phyloP scores from a whole-genome alignment of 1,140 invertebrate species.

The Drosophila gunungcola region DNA sequence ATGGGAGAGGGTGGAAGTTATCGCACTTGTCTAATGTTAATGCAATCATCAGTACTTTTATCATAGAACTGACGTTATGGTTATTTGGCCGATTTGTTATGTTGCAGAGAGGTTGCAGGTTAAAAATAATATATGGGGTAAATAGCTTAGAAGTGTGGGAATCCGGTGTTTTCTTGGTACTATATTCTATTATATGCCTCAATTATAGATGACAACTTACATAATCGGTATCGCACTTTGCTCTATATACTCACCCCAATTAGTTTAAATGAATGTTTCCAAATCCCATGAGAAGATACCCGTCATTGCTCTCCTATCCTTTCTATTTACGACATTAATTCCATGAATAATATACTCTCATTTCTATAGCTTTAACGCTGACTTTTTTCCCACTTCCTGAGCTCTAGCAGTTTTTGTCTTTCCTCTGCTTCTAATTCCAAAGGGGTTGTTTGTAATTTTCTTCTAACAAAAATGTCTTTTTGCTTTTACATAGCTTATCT shows the following conservation, averaged over 20 bases:
- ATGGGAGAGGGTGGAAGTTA: conserved; percentile 32
- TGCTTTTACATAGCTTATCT: conserved; percentile 72
- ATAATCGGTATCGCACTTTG: too few relatives aligned
- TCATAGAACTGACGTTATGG: conserved; percentile 62
- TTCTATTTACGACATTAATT: conserved; percentile 67
- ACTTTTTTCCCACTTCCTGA: conserved; percentile 14
- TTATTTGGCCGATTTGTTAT: conserved; percentile 11
- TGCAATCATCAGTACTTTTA: conserved; percentile 69
- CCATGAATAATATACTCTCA: conserved; percentile 81
- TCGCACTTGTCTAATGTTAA: conserved; percentile 72
- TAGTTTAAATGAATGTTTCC: neutral
- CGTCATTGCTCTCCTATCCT: neutral
- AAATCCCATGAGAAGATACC: neutral
- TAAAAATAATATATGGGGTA: conserved; percentile 15
- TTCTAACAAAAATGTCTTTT: conserved; percentile 80
- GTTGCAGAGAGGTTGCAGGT: conserved; percentile 15
- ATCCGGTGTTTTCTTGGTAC: too few relatives aligned
- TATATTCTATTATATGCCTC: too few relatives aligned
- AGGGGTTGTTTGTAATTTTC: conserved; percentile 80
- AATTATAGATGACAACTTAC: too few relatives aligned
- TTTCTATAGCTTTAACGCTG: conserved; percentile 69
- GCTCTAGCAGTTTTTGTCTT: conserved; percentile 11
- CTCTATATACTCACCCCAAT: neutral
- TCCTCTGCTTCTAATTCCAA: conserved; percentile 61
- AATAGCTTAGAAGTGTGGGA: neutral